phyloP scores from a whole-genome alignment of 1,140 invertebrate species.

The Cherax quadricarinatus region DNA sequence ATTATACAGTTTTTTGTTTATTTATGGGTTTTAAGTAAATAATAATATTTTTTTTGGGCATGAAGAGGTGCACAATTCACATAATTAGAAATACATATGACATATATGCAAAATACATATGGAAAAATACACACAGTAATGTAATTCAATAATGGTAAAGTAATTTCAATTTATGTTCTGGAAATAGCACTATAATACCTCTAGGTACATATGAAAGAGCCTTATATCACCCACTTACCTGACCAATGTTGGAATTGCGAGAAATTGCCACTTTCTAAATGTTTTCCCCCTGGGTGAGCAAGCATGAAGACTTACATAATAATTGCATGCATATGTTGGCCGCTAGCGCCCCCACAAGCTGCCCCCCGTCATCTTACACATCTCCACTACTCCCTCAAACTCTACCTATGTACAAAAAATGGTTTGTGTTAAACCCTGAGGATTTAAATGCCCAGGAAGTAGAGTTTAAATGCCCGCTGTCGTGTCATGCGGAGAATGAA shows the following conservation, averaged over 20 bases:
- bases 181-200: not conserved
- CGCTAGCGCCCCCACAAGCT: not conserved
- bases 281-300: not conserved
- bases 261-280: not conserved
- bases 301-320: not conserved
- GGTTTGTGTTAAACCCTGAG: conserved; percentile 26
- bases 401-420: conserved; percentile 5
- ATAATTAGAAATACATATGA: not conserved
- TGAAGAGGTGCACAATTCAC: not conserved
- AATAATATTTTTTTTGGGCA: not conserved
- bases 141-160: not conserved
- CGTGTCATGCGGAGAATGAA: conserved; percentile 61
- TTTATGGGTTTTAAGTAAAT: too few species aligned
- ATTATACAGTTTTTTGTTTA: too few species aligned
- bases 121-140: not conserved
- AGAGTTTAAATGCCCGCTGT: conserved; percentile 64
- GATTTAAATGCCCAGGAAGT: conserved; percentile 66
- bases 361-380: not conserved
- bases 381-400: not conserved
- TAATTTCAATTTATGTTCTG: not conserved
- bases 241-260: not conserved
- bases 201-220: not conserved
- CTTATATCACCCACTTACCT: not conserved
- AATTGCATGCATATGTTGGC: not conserved
- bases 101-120: not conserved